phyloP scores from a whole-genome alignment of 2,888 invertebrate genomes.

The Allophyes oxyacanthae region DNA sequence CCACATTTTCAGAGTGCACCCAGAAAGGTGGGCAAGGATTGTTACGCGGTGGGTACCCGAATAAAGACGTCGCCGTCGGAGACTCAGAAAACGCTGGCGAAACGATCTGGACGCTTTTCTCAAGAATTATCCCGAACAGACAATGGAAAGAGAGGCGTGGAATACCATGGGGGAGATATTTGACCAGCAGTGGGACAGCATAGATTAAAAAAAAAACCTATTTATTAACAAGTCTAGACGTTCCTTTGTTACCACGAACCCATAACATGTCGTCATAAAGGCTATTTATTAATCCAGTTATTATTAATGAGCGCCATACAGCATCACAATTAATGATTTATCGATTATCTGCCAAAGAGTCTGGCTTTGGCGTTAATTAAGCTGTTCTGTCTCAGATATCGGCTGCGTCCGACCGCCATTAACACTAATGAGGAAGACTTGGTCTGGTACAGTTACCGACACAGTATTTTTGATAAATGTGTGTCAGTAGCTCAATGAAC shows the following conservation, averaged over 20 bases:
- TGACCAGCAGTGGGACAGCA: no score
- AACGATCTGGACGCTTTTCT: no score
- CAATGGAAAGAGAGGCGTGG: no score
- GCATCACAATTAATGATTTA: constrained; percentile 61
- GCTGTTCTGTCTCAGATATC: constrained; percentile 78
- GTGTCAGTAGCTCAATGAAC: constrained; percentile 45
- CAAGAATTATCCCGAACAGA: no score
- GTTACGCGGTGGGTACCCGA: no score
- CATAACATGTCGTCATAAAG: constrained; percentile 43
- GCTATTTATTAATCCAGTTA: constrained; percentile 52
- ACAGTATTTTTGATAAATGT: constrained; percentile 55
- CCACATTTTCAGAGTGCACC: no score
- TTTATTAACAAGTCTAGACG: no score
- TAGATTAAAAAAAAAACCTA: no score
- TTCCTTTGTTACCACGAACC: constrained; percentile 24
- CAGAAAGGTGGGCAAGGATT: no score
- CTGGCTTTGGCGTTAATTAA: constrained; percentile 76
- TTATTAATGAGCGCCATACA: constrained; percentile 52
- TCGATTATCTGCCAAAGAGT: constrained; percentile 74
- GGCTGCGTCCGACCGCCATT: constrained; percentile 72
- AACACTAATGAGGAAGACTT: constrained; percentile 78
- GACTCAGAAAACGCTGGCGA: no score
- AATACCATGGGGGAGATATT: no score
- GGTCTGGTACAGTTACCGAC: constrained; percentile 40
- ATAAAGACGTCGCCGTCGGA: no score